Percentiles rank a stretch among this genome's conserved stretches.
phyloP scores from a whole-genome alignment of 2,797 vertebrate species.

The Gambusia yucatana region DNA sequence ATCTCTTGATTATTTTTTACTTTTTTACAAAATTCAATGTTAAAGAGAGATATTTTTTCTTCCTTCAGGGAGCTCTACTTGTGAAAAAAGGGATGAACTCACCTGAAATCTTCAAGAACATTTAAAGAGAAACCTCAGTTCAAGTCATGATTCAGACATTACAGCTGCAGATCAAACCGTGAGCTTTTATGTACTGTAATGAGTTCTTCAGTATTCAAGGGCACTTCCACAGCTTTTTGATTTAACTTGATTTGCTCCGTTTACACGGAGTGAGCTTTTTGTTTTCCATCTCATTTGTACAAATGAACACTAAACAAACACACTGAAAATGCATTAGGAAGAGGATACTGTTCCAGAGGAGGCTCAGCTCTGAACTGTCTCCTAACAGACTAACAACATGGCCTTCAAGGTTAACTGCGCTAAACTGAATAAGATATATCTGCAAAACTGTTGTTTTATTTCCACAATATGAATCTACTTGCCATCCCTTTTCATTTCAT shows the following conservation, averaged over 20 bases:
- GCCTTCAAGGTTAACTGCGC: not conserved
- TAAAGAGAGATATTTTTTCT: not conserved
- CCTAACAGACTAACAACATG: not conserved
- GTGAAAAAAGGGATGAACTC: not conserved
- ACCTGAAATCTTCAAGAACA: not conserved
- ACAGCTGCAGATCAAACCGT: constrained; percentile 42
- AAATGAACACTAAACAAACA: constrained; percentile 1
- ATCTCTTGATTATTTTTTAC: not conserved
- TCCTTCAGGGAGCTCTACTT: not conserved
- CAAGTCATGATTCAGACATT: constrained; percentile 32
- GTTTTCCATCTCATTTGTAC: constrained; percentile 1
- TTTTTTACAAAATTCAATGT: not conserved
- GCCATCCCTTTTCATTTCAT: not conserved
- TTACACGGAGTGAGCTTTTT: constrained; percentile 2
- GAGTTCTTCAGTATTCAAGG: constrained; percentile 21
- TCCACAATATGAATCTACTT: not conserved
- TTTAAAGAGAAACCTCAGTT: constrained; percentile 10
- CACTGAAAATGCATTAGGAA: not conserved
- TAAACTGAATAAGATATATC: not conserved
- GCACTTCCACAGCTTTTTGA: constrained; percentile 21
- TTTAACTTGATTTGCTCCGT: constrained; percentile 7
- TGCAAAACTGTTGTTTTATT: not conserved
- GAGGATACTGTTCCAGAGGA: not conserved
- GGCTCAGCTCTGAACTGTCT: not conserved
- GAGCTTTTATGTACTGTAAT: constrained; percentile 15